Percentiles rank a stretch among this genome's conserved stretches.
These are phyloP conservation scores for Myanophis thanlyinensis DNA, from an alignment of 2,113 vertebrate genomes.

Conservation along the genomic window DNA sequence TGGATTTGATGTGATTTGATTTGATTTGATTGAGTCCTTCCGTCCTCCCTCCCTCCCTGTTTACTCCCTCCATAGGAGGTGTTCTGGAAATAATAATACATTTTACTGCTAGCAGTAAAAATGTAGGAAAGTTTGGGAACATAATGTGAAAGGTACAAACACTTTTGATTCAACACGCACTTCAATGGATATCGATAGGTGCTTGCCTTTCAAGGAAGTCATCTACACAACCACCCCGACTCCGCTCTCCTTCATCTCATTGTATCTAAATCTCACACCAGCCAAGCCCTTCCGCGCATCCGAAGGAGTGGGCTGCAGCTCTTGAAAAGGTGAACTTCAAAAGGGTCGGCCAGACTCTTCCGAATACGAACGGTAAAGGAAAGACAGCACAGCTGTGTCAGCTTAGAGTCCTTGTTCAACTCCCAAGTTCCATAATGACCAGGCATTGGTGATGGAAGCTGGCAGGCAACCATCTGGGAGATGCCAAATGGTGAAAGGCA, in stretches of 20 bases:
- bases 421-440: neutral
- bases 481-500: neutral
- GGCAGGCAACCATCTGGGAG: neutral
- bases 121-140: neutral
- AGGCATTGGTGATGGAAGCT: neutral
- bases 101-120: neutral
- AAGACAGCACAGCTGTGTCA: neutral
- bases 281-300: neutral
- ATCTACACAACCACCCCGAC: neutral
- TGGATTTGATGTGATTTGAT: too few species aligned
- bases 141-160: neutral
- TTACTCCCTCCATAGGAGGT: neutral
- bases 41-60: neutral
- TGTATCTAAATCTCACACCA: neutral
- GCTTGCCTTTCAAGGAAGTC: neutral
- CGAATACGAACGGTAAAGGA: neutral
- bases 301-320: neutral
- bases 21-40: too few species aligned
- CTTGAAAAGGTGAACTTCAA: neutral
- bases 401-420: neutral
- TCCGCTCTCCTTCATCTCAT: neutral
- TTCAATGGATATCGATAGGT: neutral
- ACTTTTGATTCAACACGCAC: neutral
- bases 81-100: neutral
- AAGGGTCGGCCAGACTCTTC: neutral